These are phyloP conservation scores for Aeoliscus strigatus DNA, from an alignment of 2,797 vertebrate genomes.

Conservation along the genomic window DNA sequence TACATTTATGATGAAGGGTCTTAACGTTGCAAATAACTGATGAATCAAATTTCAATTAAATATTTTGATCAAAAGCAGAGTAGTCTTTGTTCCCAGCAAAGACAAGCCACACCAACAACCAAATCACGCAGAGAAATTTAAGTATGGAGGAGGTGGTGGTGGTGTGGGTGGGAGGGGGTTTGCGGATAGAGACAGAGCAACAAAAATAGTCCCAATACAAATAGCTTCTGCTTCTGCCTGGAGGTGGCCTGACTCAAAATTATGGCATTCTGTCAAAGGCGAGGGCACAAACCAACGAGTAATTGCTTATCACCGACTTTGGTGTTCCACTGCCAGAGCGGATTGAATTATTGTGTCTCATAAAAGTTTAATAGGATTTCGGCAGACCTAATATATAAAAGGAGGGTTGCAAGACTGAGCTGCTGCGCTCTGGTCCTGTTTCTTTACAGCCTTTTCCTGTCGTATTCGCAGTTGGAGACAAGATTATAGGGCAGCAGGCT, in stretches of 20 bases:
- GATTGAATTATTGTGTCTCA: constrained; percentile 68
- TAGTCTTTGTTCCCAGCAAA: too few relatives aligned
- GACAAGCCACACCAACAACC: too few relatives aligned
- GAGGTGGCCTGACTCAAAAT: constrained; percentile 45
- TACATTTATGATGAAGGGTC: too few relatives aligned
- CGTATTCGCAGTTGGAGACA: constrained; percentile 13
- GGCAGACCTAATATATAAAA: constrained; percentile 56
- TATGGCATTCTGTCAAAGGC: constrained; percentile 45
- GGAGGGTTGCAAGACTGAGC: constrained; percentile 30
- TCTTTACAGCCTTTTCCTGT: constrained; percentile 31
- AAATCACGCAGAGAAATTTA: too few relatives aligned
- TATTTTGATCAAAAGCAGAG: too few relatives aligned
- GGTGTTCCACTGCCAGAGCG: constrained; percentile 42
- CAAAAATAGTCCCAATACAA: too few relatives aligned
- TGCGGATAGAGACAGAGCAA: too few relatives aligned
- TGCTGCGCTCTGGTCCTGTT: constrained; percentile 13
- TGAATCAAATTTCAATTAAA: too few relatives aligned
- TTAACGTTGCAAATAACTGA: too few relatives aligned
- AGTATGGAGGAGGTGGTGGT: too few relatives aligned
- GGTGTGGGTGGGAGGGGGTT: too few relatives aligned
- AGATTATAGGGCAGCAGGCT: constrained; percentile 27
- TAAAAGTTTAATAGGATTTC: constrained; percentile 72
- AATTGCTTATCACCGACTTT: constrained; percentile 42
- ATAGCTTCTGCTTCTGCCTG: too few relatives aligned
- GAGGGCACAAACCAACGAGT: constrained; percentile 43